phyloP scores from a whole-genome alignment of 2,888 invertebrate genomes.

The Hoplodrina blanda region DNA sequence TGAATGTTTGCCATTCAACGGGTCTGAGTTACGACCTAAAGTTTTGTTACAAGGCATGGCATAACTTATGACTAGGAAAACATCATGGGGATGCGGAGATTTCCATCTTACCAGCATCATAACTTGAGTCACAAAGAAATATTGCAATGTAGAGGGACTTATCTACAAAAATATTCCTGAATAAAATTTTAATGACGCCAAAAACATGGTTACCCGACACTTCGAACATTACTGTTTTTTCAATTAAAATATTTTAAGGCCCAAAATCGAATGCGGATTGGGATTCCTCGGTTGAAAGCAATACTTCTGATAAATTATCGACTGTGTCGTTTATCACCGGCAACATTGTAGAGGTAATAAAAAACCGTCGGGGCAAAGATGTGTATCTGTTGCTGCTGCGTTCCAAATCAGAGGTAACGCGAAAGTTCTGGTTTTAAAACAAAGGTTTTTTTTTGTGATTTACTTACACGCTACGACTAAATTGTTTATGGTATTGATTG shows the following conservation, averaged over 20 bases:
- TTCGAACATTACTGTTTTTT: constrained; percentile 47
- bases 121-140: not conserved
- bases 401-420: constrained; percentile 35
- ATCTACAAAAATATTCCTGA: constrained; percentile 20
- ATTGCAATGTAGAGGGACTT: constrained; percentile 4
- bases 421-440: constrained; percentile 48
- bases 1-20: constrained; percentile 14
- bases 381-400: constrained; percentile 53
- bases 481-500: constrained; percentile 21
- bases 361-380: constrained; percentile 60
- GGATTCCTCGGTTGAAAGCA: constrained; percentile 60
- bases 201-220: constrained; percentile 29
- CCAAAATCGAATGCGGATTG: constrained; percentile 53
- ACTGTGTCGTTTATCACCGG: constrained; percentile 61
- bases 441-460: constrained; percentile 34
- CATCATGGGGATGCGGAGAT: constrained; percentile 5
- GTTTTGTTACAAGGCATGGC: constrained; percentile 1
- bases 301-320: constrained; percentile 68
- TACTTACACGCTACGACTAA: constrained; percentile 34
- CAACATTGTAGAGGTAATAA: constrained; percentile 63
- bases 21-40: constrained; percentile 12
- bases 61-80: constrained; percentile 16
- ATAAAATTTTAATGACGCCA: constrained; percentile 26
- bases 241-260: constrained; percentile 58
- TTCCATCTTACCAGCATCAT: not conserved